Evolutionary conservation across 2,113 vertebrate species (phyloP).

Genomic region (Fregata magnificens): DNA sequence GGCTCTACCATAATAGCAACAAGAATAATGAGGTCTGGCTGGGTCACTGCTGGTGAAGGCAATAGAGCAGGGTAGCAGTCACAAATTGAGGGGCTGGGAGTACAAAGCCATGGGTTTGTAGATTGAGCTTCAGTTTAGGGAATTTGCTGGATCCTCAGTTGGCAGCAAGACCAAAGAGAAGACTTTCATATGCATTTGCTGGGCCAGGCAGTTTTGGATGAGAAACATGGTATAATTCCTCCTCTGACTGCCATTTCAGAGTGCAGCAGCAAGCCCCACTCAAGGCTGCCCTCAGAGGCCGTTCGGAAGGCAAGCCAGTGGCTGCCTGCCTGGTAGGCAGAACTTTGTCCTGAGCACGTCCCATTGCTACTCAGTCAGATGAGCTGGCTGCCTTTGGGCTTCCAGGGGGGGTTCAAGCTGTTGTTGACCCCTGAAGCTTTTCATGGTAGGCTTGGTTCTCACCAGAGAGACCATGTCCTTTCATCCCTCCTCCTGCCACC

Average conservation of each 20-base stretch:
- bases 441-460: neutral
- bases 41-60: neutral
- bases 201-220: neutral
- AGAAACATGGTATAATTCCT: neutral
- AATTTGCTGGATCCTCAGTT: neutral
- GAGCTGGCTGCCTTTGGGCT: neutral
- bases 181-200: neutral
- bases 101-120: neutral
- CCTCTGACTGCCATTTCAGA: neutral
- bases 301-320: neutral
- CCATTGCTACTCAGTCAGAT: neutral
- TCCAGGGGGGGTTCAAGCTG: neutral
- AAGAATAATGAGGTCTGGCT: neutral
- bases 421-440: neutral
- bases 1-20: neutral
- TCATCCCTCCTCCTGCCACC: neutral
- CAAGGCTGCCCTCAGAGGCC: neutral
- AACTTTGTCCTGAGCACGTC: neutral
- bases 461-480: neutral
- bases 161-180: neutral
- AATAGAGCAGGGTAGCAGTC: neutral
- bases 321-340: neutral
- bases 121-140: neutral
- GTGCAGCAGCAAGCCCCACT: neutral
- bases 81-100: neutral